These are phyloP conservation scores for Diachasma alloeum DNA, from an alignment of 1,140 invertebrate genomes.

Conservation along the genomic window DNA sequence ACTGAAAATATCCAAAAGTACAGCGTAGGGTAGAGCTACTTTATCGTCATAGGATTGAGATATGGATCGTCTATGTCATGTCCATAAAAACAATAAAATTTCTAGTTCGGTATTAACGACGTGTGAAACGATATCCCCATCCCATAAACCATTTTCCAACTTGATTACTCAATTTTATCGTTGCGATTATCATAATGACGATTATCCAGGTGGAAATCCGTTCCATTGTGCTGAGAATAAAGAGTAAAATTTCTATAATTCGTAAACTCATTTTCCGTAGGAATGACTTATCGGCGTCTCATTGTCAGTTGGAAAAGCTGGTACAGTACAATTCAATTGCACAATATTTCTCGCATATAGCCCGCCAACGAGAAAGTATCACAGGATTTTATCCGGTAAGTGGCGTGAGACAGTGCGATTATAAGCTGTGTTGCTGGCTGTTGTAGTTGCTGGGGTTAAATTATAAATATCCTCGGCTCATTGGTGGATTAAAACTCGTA, in stretches of 20 bases:
- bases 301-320: neutral
- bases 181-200: too few relatives aligned
- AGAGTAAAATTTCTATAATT: too few relatives aligned
- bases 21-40: too few relatives aligned
- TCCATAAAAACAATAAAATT: too few relatives aligned
- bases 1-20: too few relatives aligned
- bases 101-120: too few relatives aligned
- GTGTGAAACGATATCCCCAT: too few relatives aligned
- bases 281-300: neutral
- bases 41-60: too few relatives aligned
- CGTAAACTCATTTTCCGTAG: neutral
- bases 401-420: constrained; percentile 14
- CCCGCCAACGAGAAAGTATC: neutral
- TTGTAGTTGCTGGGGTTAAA: neutral
- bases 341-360: constrained; percentile 3
- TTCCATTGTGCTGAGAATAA: neutral
- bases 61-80: too few relatives aligned
- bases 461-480: neutral
- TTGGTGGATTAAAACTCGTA: neutral
- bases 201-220: too few relatives aligned
- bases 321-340: constrained; percentile 2
- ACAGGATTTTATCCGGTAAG: constrained; percentile 2
- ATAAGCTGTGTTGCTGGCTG: neutral
- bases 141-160: too few relatives aligned
- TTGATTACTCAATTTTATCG: too few relatives aligned